phyloP scores from a whole-genome alignment of 2,113 vertebrate genomes.

The Xiphophorus couchianus region DNA sequence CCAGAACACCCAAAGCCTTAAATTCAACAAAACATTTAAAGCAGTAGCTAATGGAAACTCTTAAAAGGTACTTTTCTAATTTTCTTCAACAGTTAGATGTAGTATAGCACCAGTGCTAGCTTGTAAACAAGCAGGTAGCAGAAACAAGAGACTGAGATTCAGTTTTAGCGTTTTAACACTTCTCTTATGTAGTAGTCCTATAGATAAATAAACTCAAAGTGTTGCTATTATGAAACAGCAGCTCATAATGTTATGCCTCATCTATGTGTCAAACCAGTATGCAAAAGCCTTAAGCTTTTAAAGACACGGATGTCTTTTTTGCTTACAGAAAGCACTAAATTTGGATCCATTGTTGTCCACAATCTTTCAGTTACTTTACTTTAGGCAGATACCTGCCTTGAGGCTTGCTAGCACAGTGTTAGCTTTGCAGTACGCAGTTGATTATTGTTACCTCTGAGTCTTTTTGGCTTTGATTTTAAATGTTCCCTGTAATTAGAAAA shows the following conservation, averaged over 20 bases:
- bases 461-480: neutral
- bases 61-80: neutral
- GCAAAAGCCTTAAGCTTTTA: neutral
- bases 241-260: neutral
- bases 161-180: too few species aligned
- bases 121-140: too few species aligned
- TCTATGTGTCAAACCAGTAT: neutral
- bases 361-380: neutral
- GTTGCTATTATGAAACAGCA: neutral
- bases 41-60: neutral
- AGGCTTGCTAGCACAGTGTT: neutral
- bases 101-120: too few species aligned
- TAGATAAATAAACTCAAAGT: neutral
- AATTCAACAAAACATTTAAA: neutral
- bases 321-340: neutral
- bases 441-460: neutral
- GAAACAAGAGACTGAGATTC: too few species aligned
- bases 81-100: neutral
- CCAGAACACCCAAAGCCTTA: neutral
- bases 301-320: neutral
- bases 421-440: neutral
- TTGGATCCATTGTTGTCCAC: neutral
- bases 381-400: neutral
- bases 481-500: too few species aligned
- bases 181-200: too few species aligned